Evolutionary conservation across 2,113 vertebrate genomes (phyloP).

Genomic region (Caretta caretta): DNA sequence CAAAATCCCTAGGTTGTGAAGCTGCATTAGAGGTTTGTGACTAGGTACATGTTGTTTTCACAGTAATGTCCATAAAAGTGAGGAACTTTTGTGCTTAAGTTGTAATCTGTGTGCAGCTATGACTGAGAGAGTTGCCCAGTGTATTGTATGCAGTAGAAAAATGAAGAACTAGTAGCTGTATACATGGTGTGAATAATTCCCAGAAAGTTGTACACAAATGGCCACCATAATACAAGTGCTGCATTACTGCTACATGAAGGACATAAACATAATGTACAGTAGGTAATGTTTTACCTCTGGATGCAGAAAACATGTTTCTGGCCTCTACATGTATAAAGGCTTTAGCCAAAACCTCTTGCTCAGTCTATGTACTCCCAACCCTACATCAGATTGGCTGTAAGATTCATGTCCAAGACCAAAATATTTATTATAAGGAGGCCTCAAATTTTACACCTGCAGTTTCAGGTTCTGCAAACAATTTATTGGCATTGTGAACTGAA

Average conservation of each 20-base stretch:
- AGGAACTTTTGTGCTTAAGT: neutral
- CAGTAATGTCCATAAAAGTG: too few species aligned
- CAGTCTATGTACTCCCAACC: neutral
- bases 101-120: neutral
- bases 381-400: neutral
- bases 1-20: neutral
- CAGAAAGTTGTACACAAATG: accelerated
- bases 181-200: accelerated
- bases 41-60: neutral
- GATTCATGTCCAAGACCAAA: neutral
- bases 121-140: neutral
- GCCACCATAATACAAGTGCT: accelerated
- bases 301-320: neutral
- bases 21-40: neutral
- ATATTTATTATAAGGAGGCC: neutral
- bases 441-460: too few species aligned
- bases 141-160: neutral
- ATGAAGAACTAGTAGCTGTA: neutral
- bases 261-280: neutral
- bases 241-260: neutral
- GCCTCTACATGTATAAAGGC: too few species aligned
- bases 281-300: neutral
- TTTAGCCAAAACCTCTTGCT: neutral
- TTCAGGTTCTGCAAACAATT: too few species aligned
- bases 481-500: too few species aligned